phyloP scores from a whole-genome alignment of 2,797 vertebrate genomes.

The Podarcis lilfordi region DNA sequence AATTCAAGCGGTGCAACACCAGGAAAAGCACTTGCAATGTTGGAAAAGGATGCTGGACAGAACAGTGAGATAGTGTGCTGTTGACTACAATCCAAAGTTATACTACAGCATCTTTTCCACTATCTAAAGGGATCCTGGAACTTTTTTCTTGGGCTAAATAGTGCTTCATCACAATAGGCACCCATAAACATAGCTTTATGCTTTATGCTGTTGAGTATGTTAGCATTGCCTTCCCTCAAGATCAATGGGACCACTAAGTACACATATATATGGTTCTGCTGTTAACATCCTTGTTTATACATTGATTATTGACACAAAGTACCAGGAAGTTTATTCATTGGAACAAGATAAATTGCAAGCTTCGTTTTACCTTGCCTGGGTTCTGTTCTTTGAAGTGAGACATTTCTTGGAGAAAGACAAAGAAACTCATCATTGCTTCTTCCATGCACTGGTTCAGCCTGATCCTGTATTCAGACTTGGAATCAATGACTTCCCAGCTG shows the following conservation, averaged over 20 bases:
- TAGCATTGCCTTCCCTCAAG: neutral
- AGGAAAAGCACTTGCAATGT: neutral
- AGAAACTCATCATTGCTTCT: conserved; percentile 87
- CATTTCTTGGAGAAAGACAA: conserved; percentile 91
- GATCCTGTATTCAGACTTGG: conserved; percentile 82
- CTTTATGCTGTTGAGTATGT: neutral
- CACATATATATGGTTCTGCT: neutral
- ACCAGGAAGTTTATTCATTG: neutral
- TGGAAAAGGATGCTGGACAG: neutral
- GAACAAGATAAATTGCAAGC: neutral
- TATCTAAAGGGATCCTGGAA: neutral
- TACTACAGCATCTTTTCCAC: neutral
- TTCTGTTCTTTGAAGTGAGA: conserved; percentile 95
- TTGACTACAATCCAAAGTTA: neutral
- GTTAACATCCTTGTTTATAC: neutral
- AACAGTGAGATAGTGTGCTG: neutral
- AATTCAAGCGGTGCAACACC: neutral
- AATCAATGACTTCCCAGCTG: conserved; percentile 90
- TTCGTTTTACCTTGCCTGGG: conserved; percentile 90
- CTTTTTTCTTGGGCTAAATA: neutral
- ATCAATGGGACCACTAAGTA: neutral
- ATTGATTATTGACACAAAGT: neutral
- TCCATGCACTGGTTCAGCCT: conserved; percentile 85
- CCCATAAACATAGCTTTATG: neutral
- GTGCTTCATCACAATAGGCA: no score